These are phyloP conservation scores for Casuarius casuarius DNA, from an alignment of 2,113 vertebrate genomes.

Conservation along the genomic window DNA sequence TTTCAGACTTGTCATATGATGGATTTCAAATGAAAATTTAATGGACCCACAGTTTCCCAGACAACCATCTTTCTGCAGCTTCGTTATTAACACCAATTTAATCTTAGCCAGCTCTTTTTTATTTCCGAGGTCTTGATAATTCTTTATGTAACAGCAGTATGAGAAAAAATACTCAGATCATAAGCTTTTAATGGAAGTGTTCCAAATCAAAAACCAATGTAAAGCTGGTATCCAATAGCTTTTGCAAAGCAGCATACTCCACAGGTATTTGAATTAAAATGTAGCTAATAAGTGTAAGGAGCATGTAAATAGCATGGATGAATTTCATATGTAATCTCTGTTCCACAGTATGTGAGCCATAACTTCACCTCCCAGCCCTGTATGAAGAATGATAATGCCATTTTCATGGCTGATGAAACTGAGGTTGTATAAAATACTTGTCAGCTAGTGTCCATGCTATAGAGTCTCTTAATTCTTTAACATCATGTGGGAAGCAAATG, in stretches of 20 bases:
- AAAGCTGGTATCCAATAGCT: background rate
- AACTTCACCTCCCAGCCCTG: background rate
- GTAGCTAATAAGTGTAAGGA: background rate
- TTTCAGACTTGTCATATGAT: background rate
- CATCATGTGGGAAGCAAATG: background rate
- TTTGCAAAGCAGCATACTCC: background rate
- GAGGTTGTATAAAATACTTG: background rate
- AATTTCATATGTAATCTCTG: background rate
- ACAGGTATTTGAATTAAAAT: background rate
- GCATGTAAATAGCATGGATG: background rate
- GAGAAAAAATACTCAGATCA: background rate
- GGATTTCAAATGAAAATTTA: constrained; percentile 8
- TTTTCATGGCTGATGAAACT: background rate
- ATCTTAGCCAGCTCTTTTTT: background rate
- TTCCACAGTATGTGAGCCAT: background rate
- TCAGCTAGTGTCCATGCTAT: background rate
- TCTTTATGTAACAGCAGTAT: background rate
- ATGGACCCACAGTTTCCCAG: background rate
- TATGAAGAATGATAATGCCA: background rate
- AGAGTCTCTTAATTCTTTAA: background rate
- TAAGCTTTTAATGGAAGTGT: background rate
- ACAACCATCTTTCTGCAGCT: constrained; percentile 35
- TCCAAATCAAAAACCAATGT: background rate
- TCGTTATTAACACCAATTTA: constrained; percentile 35
- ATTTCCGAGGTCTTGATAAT: background rate